Evolutionary conservation across 2,113 vertebrate species (phyloP).

Genomic region (Seriola rivoliana): DNA sequence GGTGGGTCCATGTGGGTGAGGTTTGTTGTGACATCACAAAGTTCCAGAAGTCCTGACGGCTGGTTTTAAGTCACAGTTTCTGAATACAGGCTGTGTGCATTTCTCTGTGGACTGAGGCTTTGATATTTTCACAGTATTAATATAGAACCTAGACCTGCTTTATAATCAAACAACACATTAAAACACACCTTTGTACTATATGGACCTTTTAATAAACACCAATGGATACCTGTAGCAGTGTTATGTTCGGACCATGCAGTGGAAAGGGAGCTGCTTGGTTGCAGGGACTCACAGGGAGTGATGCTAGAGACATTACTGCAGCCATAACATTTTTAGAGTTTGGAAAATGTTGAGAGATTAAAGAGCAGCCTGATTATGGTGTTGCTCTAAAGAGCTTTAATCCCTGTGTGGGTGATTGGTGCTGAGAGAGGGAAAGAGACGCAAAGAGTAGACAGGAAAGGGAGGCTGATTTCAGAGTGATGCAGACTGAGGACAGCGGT

Average conservation of each 20-base stretch:
- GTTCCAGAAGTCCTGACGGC: too few species aligned
- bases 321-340: conserved; percentile 51
- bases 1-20: too few species aligned
- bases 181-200: too few species aligned
- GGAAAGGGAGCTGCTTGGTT: not conserved
- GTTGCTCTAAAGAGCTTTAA: conserved; percentile 51
- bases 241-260: not conserved
- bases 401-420: conserved; percentile 57
- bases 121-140: too few species aligned
- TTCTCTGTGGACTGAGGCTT: too few species aligned
- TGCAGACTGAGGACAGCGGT: not conserved
- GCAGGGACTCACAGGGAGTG: not conserved
- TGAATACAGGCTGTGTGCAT: too few species aligned
- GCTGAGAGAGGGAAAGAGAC: not conserved
- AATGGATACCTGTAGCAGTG: not conserved
- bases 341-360: conserved; percentile 56
- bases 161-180: too few species aligned
- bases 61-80: too few species aligned
- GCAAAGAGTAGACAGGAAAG: not conserved
- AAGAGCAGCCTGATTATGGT: conserved; percentile 58
- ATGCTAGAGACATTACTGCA: conserved; percentile 32
- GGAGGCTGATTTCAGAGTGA: conserved; percentile 2
- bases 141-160: too few species aligned
- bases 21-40: too few species aligned
- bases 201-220: too few species aligned